A percentile compares a stretch with the other conserved stretches of the same genome.
These are phyloP conservation scores for Epistrophella euchroma DNA, from an alignment of 2,888 invertebrate genomes.

Conservation along the genomic window DNA sequence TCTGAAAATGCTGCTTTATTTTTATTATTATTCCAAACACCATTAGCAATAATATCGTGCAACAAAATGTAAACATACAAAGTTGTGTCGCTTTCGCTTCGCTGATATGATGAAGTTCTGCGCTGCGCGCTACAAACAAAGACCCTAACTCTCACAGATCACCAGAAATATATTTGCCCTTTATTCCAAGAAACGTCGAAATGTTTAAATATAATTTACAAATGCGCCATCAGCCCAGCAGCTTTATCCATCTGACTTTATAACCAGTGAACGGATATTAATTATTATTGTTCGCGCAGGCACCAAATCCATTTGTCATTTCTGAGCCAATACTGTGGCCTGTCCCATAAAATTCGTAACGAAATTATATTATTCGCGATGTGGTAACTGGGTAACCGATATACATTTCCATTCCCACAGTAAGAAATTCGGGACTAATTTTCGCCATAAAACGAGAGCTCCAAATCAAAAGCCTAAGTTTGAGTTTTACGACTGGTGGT, in stretches of 20 bases:
- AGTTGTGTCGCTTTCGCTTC: constrained; percentile 24
- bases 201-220: constrained; percentile 1
- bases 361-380: constrained; percentile 67
- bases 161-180: constrained; percentile 42
- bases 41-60: constrained; percentile 60
- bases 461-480: constrained; percentile 32
- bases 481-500: constrained; percentile 53
- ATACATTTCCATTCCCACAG: constrained; percentile 60
- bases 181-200: constrained; percentile 49
- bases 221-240: constrained; percentile 6
- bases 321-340: constrained; percentile 68
- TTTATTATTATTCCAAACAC: constrained; percentile 50
- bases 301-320: constrained; percentile 74
- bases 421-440: constrained; percentile 56
- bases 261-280: constrained; percentile 57
- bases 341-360: constrained; percentile 75
- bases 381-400: constrained; percentile 26
- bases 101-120: constrained; percentile 7
- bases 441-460: constrained; percentile 62
- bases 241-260: constrained; percentile 3
- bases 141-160: constrained; percentile 9
- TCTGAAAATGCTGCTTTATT: neutral
- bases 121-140: constrained; percentile 2
- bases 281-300: constrained; percentile 67
- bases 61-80: constrained; percentile 72